Evolutionary conservation across 2,113 vertebrate species (phyloP).

Genomic region (Eleginops maclovinus): DNA sequence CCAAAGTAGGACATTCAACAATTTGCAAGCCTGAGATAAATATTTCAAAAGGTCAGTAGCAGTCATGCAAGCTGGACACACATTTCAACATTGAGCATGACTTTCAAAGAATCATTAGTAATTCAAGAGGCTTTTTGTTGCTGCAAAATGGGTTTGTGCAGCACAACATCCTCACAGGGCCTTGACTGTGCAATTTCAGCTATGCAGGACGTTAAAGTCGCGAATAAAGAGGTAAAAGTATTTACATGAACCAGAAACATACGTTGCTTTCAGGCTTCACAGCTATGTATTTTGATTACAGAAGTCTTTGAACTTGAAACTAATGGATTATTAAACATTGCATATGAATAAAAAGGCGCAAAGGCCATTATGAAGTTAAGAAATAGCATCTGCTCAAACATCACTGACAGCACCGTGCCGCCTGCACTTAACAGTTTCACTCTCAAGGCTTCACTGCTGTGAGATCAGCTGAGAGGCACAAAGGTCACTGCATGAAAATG

Average conservation of each 20-base stretch:
- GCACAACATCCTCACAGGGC: conserved; percentile 21
- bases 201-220: neutral
- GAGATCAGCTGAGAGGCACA: conserved; percentile 29
- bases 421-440: conserved; percentile 52
- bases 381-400: conserved; percentile 49
- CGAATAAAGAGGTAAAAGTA: conserved; percentile 20
- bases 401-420: conserved; percentile 33
- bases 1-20: conserved; percentile 68
- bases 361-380: conserved; percentile 46
- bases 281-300: conserved; percentile 29
- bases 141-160: conserved; percentile 36
- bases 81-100: conserved; percentile 56
- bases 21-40: conserved; percentile 71
- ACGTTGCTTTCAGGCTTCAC: neutral
- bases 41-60: conserved; percentile 75
- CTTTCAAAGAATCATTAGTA: conserved; percentile 61
- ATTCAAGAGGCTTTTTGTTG: conserved; percentile 53
- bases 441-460: conserved; percentile 34
- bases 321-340: conserved; percentile 56
- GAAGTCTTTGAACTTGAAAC: conserved; percentile 19
- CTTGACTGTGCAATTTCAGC: conserved; percentile 20
- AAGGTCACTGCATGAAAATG: conserved; percentile 49
- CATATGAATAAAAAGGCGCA: conserved; percentile 32
- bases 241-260: conserved; percentile 1
- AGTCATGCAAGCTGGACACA: conserved; percentile 67